Evolutionary conservation across 2,888 invertebrate species (phyloP).

Genomic region (Dryadula phaetusa): DNA sequence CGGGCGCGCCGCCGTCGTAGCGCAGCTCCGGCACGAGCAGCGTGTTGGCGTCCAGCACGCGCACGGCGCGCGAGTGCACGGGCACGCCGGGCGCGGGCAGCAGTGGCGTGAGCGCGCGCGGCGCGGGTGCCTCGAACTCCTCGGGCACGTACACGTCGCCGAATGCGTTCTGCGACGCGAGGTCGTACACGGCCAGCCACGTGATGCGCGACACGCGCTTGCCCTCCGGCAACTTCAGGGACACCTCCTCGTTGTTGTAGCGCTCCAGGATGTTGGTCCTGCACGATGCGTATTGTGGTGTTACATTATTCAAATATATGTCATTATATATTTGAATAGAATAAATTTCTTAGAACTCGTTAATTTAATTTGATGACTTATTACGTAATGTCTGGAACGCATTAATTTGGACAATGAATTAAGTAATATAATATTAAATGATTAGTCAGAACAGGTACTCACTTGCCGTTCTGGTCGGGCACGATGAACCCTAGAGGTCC

Average conservation of each 20-base stretch:
- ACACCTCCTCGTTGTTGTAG: constrained; percentile 94
- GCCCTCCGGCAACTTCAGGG: constrained; percentile 91
- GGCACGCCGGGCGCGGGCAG: constrained; percentile 57
- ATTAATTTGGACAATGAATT: neutral
- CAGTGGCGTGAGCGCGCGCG: constrained; percentile 79
- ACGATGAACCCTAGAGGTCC: constrained; percentile 96
- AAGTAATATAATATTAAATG: neutral
- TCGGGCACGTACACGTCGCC: constrained; percentile 96
- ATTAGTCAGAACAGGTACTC: constrained; percentile 48
- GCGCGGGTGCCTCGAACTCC: constrained; percentile 93
- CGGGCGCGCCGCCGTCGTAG: constrained; percentile 88
- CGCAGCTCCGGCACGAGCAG: constrained; percentile 89
- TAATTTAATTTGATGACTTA: neutral
- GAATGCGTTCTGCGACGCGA: constrained; percentile 93
- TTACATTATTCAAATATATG: too few species aligned
- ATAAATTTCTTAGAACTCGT: neutral
- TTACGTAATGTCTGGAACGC: neutral
- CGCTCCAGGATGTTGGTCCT: constrained; percentile 93
- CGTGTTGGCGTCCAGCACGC: constrained; percentile 92
- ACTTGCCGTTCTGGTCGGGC: constrained; percentile 94
- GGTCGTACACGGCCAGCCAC: constrained; percentile 95
- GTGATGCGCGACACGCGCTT: constrained; percentile 94
- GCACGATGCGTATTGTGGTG: too few species aligned
- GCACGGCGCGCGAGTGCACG: constrained; percentile 87
- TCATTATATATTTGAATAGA: neutral